Conservation (phyloP, 2,888 invertebrate species). For the Micoletzkya japonica region DNA sequence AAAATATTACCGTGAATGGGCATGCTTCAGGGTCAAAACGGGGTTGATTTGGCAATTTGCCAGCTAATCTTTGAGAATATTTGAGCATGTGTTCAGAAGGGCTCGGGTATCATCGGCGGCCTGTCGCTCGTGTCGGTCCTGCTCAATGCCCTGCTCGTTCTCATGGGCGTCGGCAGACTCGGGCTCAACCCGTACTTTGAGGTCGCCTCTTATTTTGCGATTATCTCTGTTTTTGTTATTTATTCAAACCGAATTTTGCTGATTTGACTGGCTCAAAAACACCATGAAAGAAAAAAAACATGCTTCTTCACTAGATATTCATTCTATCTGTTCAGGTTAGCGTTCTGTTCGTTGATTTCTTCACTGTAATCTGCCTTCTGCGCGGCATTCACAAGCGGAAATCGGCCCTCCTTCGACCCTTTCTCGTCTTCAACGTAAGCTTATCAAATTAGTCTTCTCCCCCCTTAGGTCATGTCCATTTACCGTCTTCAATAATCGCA, state of each 20-base stretch:
- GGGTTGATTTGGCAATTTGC: neutral
- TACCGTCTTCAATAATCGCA: too few species aligned
- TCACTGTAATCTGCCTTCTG: slow-evolving; percentile 19
- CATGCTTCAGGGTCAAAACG: too few species aligned
- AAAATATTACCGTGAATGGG: too few species aligned
- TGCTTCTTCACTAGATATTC: too few species aligned
- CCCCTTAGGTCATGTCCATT: neutral
- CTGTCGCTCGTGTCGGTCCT: slow-evolving; percentile 24
- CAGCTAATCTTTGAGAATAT: neutral
- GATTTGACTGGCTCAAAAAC: too few species aligned
- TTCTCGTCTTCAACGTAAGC: slow-evolving; percentile 22
- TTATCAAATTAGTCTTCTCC: neutral
- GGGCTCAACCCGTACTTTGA: slow-evolving; percentile 25
- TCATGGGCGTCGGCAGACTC: slow-evolving; percentile 21
- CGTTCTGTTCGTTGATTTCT: slow-evolving; percentile 19
- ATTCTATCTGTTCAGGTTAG: neutral
- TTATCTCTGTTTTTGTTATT: too few species aligned
- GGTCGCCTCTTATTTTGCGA: slow-evolving; percentile 16
- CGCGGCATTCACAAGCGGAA: slow-evolving; percentile 23
- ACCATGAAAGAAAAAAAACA: too few species aligned
- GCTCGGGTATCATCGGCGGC: slow-evolving; percentile 22
- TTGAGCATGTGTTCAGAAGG: slow-evolving; percentile 13
- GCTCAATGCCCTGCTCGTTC: slow-evolving; percentile 21
- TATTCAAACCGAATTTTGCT: too few species aligned
- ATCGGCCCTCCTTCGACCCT: slow-evolving; percentile 24